Base-by-base conservation (phyloP, 2,888 invertebrate species). In the Sericinus montela region DNA sequence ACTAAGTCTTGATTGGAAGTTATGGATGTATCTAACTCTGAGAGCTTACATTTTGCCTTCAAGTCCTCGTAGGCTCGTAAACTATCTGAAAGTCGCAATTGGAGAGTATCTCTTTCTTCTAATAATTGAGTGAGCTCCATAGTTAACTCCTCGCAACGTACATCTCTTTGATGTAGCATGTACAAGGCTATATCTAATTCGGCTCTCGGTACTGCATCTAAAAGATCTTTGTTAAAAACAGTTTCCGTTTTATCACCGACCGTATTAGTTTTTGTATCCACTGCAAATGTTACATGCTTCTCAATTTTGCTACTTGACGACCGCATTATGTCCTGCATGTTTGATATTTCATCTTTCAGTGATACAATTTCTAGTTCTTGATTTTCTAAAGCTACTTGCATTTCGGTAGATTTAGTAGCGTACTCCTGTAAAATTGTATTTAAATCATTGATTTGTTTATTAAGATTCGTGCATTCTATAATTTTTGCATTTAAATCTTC, bases 81-180 rank as follows among this genome's bases (percentile, higher is more conserved):
- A 8, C 95, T 93, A 67, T 95, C 95, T 0, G 96, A 96, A 6
- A 97, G 79, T 56, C 95, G 92, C 52, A 97, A 76, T 65, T 97
- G 97, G 45, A 97, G 76, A 0, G 94, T 94, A 67, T 97, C 97
- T 45, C 97, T 90, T 73, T 97, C 97, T 73, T 96, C 96, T 39
- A 97, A 77, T 38, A 97, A 80, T 73, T 93, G 94, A 57, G 94
- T 94, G 44, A 97, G 82, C 72, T 97, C 97, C 64, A 94, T 90
- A 0, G 96, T 96, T 51, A 97, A 87, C 74, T 97, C 96, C 67
- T 97, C 96, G 71, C 95, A 95, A 0, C 95, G 91, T 51, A 96
- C 94, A 60, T 97, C 96, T 56, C 96, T 90, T 67, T 96, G 95
- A 72, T 97, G 96, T 44, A 97, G 81, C 93, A 95, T 94, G 67